A percentile compares a stretch with the other conserved stretches of the same genome.
phyloP scores from a whole-genome alignment of 53 echinoderm and acorn worm species.

The Crossaster papposus region DNA sequence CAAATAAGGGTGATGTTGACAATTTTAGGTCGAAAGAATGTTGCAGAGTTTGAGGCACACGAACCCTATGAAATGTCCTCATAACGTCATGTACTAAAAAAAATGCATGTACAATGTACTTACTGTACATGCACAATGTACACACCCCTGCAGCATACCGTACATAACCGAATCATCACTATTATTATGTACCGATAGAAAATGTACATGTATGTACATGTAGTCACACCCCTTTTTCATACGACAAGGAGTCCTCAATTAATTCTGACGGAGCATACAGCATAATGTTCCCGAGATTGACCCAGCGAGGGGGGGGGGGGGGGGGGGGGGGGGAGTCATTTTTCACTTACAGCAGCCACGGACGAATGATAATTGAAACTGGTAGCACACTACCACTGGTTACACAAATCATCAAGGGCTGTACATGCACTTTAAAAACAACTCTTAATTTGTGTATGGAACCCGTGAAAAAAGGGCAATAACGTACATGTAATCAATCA shows the following conservation, averaged over 20 bases:
- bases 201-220: neutral
- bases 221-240: conserved; percentile 36
- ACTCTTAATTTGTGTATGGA: too few relatives aligned
- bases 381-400: too few relatives aligned
- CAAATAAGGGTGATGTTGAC: too few relatives aligned
- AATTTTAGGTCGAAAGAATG: too few relatives aligned
- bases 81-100: too few relatives aligned
- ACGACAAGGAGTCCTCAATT: neutral
- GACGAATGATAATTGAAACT: neutral
- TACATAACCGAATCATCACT: neutral
- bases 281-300: neutral
- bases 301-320: neutral
- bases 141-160: neutral
- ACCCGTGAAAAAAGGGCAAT: too few relatives aligned
- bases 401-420: too few relatives aligned
- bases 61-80: too few relatives aligned
- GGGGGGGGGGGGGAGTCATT: too few relatives aligned
- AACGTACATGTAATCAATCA: too few relatives aligned
- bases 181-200: neutral
- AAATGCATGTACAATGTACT: neutral
- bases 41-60: too few relatives aligned
- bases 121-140: neutral
- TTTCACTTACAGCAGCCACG: neutral
- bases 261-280: neutral
- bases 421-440: too few relatives aligned